Evolutionary conservation across 2,113 vertebrate genomes (phyloP).

Genomic region (Ctenomys sociabilis): DNA sequence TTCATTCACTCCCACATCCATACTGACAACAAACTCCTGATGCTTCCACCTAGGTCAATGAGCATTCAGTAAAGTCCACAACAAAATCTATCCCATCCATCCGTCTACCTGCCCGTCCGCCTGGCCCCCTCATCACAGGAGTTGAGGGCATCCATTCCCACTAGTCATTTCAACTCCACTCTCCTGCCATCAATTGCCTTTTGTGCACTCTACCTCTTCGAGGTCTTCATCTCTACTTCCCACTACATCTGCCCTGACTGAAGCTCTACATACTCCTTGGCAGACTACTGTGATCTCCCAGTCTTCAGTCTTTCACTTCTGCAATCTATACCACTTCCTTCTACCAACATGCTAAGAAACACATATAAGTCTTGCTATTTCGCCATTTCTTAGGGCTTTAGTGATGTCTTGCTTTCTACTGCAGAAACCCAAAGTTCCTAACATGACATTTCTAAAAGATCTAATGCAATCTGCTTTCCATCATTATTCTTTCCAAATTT

Average conservation of each 20-base stretch:
- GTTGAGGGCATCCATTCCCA: not conserved
- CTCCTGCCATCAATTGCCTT: not conserved
- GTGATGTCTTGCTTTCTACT: not conserved
- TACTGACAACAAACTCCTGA: not conserved
- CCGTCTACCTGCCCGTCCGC: not conserved
- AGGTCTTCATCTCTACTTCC: not conserved
- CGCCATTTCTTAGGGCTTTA: not conserved
- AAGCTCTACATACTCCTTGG: not conserved
- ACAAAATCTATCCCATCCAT: not conserved
- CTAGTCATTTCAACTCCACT: not conserved
- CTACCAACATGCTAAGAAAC: not conserved
- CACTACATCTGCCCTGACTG: not conserved
- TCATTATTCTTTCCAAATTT: not conserved
- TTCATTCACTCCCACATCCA: not conserved
- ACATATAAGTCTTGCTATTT: not conserved
- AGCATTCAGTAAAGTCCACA: not conserved
- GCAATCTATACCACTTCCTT: not conserved
- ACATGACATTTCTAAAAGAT: not conserved
- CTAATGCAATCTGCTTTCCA: not conserved
- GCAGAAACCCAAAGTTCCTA: not conserved
- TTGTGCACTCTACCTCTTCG: not conserved
- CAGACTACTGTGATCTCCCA: not conserved
- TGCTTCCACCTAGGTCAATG: not conserved
- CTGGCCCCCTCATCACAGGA: not conserved
- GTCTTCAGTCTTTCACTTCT: not conserved